Evolutionary conservation across 2,888 invertebrate genomes (phyloP), one percentile per base, ranked within the genome.

Genomic region (Colletes collaris): DNA sequence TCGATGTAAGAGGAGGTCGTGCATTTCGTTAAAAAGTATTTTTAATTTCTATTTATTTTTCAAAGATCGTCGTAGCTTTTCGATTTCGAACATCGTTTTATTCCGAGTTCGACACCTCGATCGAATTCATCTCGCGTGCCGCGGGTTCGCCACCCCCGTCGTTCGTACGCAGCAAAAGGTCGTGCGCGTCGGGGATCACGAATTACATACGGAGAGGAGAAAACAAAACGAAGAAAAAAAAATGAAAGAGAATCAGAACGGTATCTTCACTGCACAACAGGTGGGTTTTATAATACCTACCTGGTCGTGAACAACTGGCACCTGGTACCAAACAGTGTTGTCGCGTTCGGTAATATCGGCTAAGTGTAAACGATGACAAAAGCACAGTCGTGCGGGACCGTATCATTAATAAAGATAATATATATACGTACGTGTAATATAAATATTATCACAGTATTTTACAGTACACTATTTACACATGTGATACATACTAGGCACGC

Each of bases 381-480:
- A 44, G 49, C 13, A 53, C 49, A 40, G 27, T 66, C 76, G 58
- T 65, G 56, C 49, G 77, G 65, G 52, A 49, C 77, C 76, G 53
- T 76, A 63, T 64, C 80, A 87, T 87, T 35, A 59, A 75, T 52
- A 65, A 67, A 55, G 69, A 70, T 78, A 76, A 62, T 80, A 55
- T 73, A 66, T 79, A 68, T 80, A 71, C 77, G 65, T 81, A 74
- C 76, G 72, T 77, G 79, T 79, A 83, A 89, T 91, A 92, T 92
- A 92, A 92, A 92, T 92, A 92, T 92, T 92, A 92, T 92, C 92
- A 92, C 92, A 92, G 92, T 92, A 92, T 92, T 91, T 91, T 92
- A 92, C 91, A 92, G 88, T 92, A 91, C 88, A 89, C 81, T 91
- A 92, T 91, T 90, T 91, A 91, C 90, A 92, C 87, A 87, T 89